Evolutionary conservation across 2,113 vertebrate species (phyloP).

Genomic region (Rhynchomys soricoides): DNA sequence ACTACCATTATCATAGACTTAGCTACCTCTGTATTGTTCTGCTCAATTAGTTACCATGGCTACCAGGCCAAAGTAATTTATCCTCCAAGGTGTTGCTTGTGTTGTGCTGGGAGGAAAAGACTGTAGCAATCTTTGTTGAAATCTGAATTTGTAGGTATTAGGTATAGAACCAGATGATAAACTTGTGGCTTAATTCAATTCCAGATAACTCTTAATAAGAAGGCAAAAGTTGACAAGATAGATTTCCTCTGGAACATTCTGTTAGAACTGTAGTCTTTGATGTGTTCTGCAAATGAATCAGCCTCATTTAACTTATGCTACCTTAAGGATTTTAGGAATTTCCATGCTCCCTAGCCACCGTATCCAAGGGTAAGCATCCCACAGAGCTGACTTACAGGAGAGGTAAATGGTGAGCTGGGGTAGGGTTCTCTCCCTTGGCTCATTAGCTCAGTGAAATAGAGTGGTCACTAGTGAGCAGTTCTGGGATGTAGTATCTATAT

Average conservation of each 20-base stretch:
- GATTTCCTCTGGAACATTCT: conserved; percentile 81
- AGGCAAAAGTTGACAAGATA: conserved; percentile 60
- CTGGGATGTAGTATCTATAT: neutral
- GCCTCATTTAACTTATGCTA: conserved; percentile 83
- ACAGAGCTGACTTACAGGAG: neutral
- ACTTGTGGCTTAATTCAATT: conserved; percentile 6
- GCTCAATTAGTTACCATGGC: neutral
- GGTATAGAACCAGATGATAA: neutral
- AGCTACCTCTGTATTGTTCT: neutral
- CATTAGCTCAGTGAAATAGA: neutral
- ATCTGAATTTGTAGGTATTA: neutral
- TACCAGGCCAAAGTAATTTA: neutral
- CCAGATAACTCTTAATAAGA: conserved; percentile 41
- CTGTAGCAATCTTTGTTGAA: neutral
- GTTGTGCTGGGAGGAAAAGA: neutral
- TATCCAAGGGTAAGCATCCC: conserved; percentile 69
- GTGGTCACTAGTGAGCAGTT: neutral
- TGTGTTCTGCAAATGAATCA: conserved; percentile 81
- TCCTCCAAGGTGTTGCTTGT: neutral
- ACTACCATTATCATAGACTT: neutral
- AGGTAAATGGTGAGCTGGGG: neutral
- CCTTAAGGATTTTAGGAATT: conserved; percentile 86
- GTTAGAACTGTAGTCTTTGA: conserved; percentile 68
- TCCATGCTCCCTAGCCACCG: conserved; percentile 72
- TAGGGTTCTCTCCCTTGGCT: neutral